Base-by-base conservation (phyloP, 2,113 vertebrate species). In the Spea bombifrons region DNA sequence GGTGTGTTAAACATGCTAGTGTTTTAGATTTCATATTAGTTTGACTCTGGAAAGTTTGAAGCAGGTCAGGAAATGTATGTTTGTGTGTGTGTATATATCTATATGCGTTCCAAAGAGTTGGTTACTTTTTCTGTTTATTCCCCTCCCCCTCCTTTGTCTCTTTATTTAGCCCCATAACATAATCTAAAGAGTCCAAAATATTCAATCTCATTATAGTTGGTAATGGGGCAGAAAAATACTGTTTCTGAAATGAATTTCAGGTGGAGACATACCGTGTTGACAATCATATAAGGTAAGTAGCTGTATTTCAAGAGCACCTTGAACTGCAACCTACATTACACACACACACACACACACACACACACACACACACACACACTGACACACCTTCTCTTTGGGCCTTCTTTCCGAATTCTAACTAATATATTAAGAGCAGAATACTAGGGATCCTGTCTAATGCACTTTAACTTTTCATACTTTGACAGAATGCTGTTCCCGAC, bases 391-490 rank as follows among this genome's bases (percentile, higher is more conserved):
- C 67, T 61, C 55, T 57, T 79, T 16, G 30, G 52, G 65, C 5
- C 17, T 50, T 63, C 44, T 73, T 48, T 66, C 61, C 49, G 4
- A 47, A 55, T n/a, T 44, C n/a, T n/a, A 79, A 79, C n/a, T 73
- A 67, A 67, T 71, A 67, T 71, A 64, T 78, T 55, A 44, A 55
- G 55, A 52, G 66, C 71, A 74, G 73, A 66, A 79, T 71, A 53
- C 63, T 79, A 73, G 63, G 30, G 17, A 10, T 73, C 70, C 78
- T 80, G 71, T 80, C 43, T 73, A 74, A 80, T 80, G 78, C 78
- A 80, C 78, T 80, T 80, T 80, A 80, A 68, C 43, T n/a, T 49
- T 4, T 17, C 44, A 9, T 50, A 45, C 10, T 8, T 47, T 66
- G 5, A 5, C 12, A 50, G 13, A 52, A 50, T 63, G 13, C 9